Base-by-base conservation (phyloP, 2,113 vertebrate genomes). In the Syngnathoides biaculeatus region DNA sequence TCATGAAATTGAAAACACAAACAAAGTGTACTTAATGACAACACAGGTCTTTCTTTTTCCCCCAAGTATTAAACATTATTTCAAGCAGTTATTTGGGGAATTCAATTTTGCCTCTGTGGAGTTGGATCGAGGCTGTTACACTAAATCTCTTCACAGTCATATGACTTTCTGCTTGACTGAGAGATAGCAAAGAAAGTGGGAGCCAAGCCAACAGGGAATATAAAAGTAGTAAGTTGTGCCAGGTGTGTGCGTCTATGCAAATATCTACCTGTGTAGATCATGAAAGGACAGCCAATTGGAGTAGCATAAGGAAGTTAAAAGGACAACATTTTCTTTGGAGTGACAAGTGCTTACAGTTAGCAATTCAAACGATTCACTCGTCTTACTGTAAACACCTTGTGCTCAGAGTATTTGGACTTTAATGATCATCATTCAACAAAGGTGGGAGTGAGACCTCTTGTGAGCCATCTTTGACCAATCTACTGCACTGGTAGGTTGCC, bases 311-410 rank as follows among this genome's bases (percentile, higher is more conserved):
- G 89, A 90, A 92, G 86, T 88, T 72, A 26, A 45, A 45, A 63
- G 73, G 15, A 84, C 87, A 85, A 87, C 90, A 90, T 68, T 77
- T 57, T 73, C 72, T 86, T 80, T 90, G 84, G 82, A 69, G 80
- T 74, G 69, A 72, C 71, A 70, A 86, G 74, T 75, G 86, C 64
- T 56, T 71, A 61, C 67, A 76, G 65, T 69, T 80, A 38, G 45
- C 45, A n/a, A 78, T 80, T 77, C 42, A 68, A 74, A 80, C 60
- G 48, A 67, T 72, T 40, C 19, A 68, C 45, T 72, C 13, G 1
- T 45, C 27, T 53, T 2, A 55, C 47, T 53, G 30, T 60, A 52
- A 75, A 63, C 39, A n/a, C 52, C 27, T 6, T n/a, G n/a, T 62
- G 19, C 10, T 11, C 12, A 5, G 30, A 58, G 12, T 42, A 38